Percentiles rank a stretch among this genome's conserved stretches.
These are phyloP conservation scores for Mythimna loreyi DNA, from an alignment of 2,888 invertebrate species.

Conservation along the genomic window DNA sequence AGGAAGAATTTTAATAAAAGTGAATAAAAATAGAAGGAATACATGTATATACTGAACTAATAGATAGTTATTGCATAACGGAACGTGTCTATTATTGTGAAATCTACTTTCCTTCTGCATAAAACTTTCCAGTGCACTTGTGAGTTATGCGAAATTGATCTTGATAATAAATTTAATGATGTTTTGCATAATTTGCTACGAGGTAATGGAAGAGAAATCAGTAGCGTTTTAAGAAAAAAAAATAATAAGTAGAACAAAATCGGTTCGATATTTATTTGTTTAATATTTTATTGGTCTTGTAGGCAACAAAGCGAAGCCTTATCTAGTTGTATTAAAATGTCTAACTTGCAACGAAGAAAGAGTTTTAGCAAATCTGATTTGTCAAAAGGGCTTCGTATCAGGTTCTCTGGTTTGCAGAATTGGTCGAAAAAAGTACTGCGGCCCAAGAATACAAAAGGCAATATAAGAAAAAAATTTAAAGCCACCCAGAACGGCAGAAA, in stretches of 20 bases:
- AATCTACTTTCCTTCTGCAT: conserved; percentile 72
- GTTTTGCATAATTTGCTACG: conserved; percentile 46
- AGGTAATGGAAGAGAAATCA: conserved; percentile 35
- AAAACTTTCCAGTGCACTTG: conserved; percentile 73
- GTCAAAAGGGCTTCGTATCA: too few species aligned
- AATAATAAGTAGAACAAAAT: neutral
- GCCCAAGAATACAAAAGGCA: too few species aligned
- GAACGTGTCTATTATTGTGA: conserved; percentile 64
- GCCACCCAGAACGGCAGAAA: too few species aligned
- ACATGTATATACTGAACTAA: neutral
- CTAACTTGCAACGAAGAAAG: too few species aligned
- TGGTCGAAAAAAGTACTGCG: too few species aligned
- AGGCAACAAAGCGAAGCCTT: neutral
- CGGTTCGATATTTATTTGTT: neutral
- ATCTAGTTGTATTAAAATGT: too few species aligned
- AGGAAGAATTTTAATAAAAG: too few species aligned
- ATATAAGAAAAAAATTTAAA: too few species aligned
- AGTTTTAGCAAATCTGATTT: too few species aligned
- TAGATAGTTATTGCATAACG: conserved; percentile 36
- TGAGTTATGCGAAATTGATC: conserved; percentile 65
- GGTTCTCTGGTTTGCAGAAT: too few species aligned
- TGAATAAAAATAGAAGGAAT: too few species aligned
- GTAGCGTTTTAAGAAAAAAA: conserved; percentile 4
- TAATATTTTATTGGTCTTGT: conserved; percentile 7
- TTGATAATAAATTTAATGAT: conserved; percentile 56